phyloP scores from a whole-genome alignment of 2,113 vertebrate species.

The Ciconia stormi region DNA sequence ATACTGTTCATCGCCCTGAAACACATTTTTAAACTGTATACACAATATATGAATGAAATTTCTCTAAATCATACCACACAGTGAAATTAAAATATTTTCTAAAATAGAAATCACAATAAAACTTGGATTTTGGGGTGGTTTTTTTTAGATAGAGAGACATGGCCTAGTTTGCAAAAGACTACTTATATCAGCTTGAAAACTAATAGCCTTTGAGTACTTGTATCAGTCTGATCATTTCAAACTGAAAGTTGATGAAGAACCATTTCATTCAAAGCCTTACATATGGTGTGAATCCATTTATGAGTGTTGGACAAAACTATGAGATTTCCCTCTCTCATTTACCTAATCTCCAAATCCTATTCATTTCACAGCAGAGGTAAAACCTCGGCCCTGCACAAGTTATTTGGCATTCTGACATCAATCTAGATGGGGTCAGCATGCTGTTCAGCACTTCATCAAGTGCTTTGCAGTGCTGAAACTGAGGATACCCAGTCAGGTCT shows the following conservation, averaged over 20 bases:
- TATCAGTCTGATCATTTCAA: background rate
- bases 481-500: background rate
- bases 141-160: background rate
- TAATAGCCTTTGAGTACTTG: background rate
- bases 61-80: background rate
- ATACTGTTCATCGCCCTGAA: background rate
- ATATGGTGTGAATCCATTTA: background rate
- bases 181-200: background rate
- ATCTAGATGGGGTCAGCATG: background rate
- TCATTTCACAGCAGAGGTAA: background rate
- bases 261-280: background rate
- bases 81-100: background rate
- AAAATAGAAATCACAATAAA: background rate
- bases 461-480: background rate
- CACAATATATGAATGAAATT: background rate
- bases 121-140: background rate
- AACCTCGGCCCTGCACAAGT: background rate
- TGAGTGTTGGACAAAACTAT: background rate
- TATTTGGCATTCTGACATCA: background rate
- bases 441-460: background rate
- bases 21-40: background rate
- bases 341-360: background rate
- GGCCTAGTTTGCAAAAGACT: background rate
- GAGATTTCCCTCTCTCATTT: slow-evolving; percentile 33
- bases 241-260: background rate